These are phyloP conservation scores for Coregonus clupeaformis DNA, from an alignment of 2,113 vertebrate genomes.

Conservation along the genomic window DNA sequence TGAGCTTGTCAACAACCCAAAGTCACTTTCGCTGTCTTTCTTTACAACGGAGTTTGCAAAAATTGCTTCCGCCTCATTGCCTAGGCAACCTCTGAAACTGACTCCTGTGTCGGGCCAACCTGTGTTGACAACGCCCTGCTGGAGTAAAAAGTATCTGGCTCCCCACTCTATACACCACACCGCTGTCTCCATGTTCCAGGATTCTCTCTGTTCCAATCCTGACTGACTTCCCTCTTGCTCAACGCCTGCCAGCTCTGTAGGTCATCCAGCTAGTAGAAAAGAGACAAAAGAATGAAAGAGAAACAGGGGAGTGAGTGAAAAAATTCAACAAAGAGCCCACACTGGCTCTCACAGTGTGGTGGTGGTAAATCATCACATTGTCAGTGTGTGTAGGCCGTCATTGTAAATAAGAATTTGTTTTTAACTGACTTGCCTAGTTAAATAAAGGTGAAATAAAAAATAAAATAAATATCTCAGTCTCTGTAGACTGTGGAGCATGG, in stretches of 20 bases:
- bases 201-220: conserved; percentile 55
- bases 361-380: too few species aligned
- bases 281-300: conserved; percentile 18
- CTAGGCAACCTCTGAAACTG: conserved; percentile 60
- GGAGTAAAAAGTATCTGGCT: conserved; percentile 7
- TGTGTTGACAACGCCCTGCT: conserved; percentile 61
- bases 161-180: background rate
- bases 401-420: too few species aligned
- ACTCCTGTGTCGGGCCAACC: conserved; percentile 59
- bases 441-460: too few species aligned
- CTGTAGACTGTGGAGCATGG: too few species aligned
- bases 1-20: conserved; percentile 57
- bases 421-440: too few species aligned
- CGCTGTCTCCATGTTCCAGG: conserved; percentile 28
- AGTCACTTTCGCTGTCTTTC: conserved; percentile 62
- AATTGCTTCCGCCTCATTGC: conserved; percentile 62
- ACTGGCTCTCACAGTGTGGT: background rate
- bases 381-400: too few species aligned
- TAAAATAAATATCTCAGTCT: too few species aligned
- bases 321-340: background rate
- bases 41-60: conserved; percentile 48
- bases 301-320: background rate
- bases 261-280: conserved; percentile 40
- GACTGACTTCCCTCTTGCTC: conserved; percentile 57
- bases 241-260: conserved; percentile 52